Evolutionary conservation across 2,797 vertebrate genomes (phyloP).

Genomic region (Apogon talboti): DNA sequence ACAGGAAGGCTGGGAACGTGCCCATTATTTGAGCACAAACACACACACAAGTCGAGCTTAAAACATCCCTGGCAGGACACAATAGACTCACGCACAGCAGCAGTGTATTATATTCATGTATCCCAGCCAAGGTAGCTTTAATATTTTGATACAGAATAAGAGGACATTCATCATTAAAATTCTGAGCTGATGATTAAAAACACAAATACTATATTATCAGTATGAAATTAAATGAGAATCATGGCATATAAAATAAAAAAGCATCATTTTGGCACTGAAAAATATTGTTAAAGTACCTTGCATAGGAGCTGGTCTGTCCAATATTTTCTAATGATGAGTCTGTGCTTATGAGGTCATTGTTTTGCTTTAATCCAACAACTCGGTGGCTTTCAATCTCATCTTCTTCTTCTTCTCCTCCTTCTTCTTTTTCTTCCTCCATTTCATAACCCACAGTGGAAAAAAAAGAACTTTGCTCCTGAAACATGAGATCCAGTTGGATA

Average conservation of each 20-base stretch:
- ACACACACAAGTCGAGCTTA: constrained; percentile 30
- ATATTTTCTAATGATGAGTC: constrained; percentile 12
- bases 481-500: constrained; percentile 58
- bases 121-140: not conserved
- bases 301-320: constrained; percentile 22
- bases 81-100: not conserved
- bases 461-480: constrained; percentile 65
- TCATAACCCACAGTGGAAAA: constrained; percentile 45
- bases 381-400: constrained; percentile 8
- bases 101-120: not conserved
- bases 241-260: not conserved
- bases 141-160: constrained; percentile 1
- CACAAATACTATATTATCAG: not conserved
- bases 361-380: constrained; percentile 20
- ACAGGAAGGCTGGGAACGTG: constrained; percentile 52
- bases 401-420: constrained; percentile 19
- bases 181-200: not conserved
- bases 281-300: constrained; percentile 47
- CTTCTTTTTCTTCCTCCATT: constrained; percentile 25
- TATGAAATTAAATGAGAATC: not conserved
- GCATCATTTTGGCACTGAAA: not conserved
- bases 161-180: not conserved
- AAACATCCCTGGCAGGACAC: constrained; percentile 34
- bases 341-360: constrained; percentile 21
- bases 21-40: constrained; percentile 48